Evolutionary conservation across 2,888 invertebrate genomes (phyloP), one percentile per base, ranked within the genome.

Genomic region (Ophion obscuratus): DNA sequence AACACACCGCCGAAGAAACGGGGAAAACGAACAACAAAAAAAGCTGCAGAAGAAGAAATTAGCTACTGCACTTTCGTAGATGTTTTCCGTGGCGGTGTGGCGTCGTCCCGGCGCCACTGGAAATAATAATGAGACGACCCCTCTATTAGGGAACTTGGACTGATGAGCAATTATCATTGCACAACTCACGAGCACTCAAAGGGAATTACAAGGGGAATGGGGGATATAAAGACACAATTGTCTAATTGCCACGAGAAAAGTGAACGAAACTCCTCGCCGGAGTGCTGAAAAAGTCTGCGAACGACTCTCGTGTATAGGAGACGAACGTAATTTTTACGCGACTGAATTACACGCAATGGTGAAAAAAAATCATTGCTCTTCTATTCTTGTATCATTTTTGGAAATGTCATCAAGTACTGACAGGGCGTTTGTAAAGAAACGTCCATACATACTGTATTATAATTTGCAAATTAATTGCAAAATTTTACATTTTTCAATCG

Each of bases 111-210:
- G 88, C 89, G 89, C 81, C 88, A 89, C 82, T 77, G 88, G 91
- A 90, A 89, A 91, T 88, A 87, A 89, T 89, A 87, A 88, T 87
- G 85, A 87, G 84, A 85, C 81, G 81, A 88, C 71, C 68, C 86
- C 84, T 88, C 88, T 87, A 90, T 91, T 91, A 90, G 86, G 88
- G 83, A 88, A 79, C 88, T 89, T 88, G 75, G 88, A 68, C 87
- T 89, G 90, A 91, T 90, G 90, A 91, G 87, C 87, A 90, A 92
- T 92, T 92, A 91, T 40, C 82, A 87, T 92, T 92, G 90, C 92
- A 90, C 90, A 92, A 92, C 84, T 85, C 87, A 82, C 85, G 85
- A 87, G 84, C 80, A 27, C 20, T 77, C 70, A 10, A 47, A 14
- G 66, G 40, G 75, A 74, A 81, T 68, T 83, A 73, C 47, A 10